Evolutionary conservation across 2,888 invertebrate species (phyloP).

Genomic region (Morpho achilles): DNA sequence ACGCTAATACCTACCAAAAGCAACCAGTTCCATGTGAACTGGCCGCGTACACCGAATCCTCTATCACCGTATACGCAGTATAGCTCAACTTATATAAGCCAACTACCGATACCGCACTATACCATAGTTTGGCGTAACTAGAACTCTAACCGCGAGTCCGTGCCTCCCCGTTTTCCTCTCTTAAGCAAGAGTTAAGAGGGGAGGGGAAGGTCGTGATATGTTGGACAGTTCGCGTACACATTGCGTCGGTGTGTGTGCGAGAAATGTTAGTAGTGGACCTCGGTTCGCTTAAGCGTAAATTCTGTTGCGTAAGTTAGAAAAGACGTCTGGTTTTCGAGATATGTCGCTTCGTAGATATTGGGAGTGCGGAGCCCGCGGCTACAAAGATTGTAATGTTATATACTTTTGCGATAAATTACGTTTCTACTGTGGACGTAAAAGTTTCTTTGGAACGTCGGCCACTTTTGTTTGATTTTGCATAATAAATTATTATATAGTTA

Average conservation of each 20-base stretch:
- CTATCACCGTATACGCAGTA: constrained; percentile 30
- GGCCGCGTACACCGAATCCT: constrained; percentile 34
- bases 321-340: constrained; percentile 69
- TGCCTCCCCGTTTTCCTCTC: constrained; percentile 50
- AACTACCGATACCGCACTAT: constrained; percentile 67
- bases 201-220: constrained; percentile 37
- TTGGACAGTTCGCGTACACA: constrained; percentile 55
- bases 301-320: constrained; percentile 75
- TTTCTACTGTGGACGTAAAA: constrained; percentile 19
- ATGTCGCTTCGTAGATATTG: constrained; percentile 58
- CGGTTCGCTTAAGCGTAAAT: constrained; percentile 74
- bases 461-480: constrained; percentile 3
- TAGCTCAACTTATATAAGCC: constrained; percentile 43
- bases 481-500: constrained; percentile 1
- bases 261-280: constrained; percentile 69
- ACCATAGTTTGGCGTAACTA: constrained; percentile 69
- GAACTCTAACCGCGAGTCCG: constrained; percentile 65
- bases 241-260: constrained; percentile 73
- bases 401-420: constrained; percentile 21
- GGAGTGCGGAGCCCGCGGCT: constrained; percentile 41
- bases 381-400: constrained; percentile 34
- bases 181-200: constrained; percentile 39
- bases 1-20: constrained; percentile 54
- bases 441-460: constrained; percentile 16
- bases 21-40: constrained; percentile 42